These are phyloP conservation scores for Sebastes taczanowskii DNA, from an alignment of 2,797 vertebrate species.

Conservation along the genomic window DNA sequence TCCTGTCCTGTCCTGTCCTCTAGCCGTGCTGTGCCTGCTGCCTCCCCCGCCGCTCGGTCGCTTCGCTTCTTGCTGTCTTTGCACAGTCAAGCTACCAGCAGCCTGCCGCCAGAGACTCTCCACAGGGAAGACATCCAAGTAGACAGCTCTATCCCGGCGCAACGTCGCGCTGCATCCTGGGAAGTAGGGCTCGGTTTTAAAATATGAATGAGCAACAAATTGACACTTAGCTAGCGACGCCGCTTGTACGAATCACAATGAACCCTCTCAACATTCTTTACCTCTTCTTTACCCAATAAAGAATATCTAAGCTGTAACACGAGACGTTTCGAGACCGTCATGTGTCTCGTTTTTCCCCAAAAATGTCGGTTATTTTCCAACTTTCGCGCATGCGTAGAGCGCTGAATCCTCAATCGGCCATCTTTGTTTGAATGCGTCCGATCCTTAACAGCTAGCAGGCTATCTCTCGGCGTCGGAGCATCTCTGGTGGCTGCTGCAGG, in stretches of 20 bases:
- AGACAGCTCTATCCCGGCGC: not conserved
- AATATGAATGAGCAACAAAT: conserved; percentile 44
- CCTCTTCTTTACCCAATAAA: accelerated
- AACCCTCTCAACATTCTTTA: accelerated
- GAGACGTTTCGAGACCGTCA: accelerated
- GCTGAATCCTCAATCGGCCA: conserved; percentile 4
- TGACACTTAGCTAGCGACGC: not conserved
- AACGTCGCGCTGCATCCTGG: conserved; percentile 67
- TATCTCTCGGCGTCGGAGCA: not conserved
- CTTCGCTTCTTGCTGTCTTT: conserved; percentile 63
- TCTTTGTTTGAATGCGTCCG: conserved; percentile 36
- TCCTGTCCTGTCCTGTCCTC: conserved; percentile 40
- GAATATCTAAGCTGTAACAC: accelerated
- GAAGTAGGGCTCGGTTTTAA: not conserved
- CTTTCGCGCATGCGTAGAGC: conserved; percentile 37
- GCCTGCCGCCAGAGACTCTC: conserved; percentile 49
- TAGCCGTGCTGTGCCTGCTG: conserved; percentile 34
- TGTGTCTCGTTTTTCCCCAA: accelerated
- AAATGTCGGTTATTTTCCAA: not conserved
- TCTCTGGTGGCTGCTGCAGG: conserved; percentile 75
- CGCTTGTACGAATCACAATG: not conserved
- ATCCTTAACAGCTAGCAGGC: not conserved
- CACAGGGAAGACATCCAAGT: not conserved
- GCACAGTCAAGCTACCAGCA: conserved; percentile 66
- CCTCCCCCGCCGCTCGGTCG: conserved; percentile 76